Evolutionary conservation across 1,140 invertebrate species (phyloP), one percentile per base, ranked within the genome.

Genomic region (Leptonema lineaticorne): DNA sequence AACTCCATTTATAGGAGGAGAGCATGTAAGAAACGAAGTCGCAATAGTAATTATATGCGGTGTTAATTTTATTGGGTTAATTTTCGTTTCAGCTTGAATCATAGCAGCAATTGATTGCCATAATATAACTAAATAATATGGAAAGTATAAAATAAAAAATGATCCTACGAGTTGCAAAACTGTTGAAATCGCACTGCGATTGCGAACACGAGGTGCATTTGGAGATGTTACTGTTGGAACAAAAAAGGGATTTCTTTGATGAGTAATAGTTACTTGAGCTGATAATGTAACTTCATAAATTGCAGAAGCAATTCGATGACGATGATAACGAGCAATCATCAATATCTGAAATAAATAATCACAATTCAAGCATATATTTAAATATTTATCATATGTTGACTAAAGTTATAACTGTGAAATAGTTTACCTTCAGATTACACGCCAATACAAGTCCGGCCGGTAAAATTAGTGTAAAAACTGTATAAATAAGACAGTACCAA

Each of bases 231-330:
- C 80, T 1, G 85, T 86, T 41, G 87, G 85, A 68, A 88, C 83
- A 72, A 87, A 88, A 74, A 89, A 89, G 14, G 90, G 90, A 75
- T 92, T 92, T 46, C 88, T 80, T 75, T 92, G 90, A 74, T 92
- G 90, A 0, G 90, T 92, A 69, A 93, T 91, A 7, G 90, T 92
- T 37, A 92, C 90, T 79, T 92, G 91, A 1, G 91, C 91, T 2
- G 90, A 91, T 33, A 93, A 76, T 0, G 91, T 92, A 5, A 93
- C 90, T 79, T 93, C 90, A 78, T 91, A 93, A 69, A 93, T 91
- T 5, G 91, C 91, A 26, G 90, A 89, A 16, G 91, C 90, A 60
- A 94, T 94, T 26, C 91, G 84, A 76, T 93, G 91, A 3, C 90
- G 83, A 76, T 94, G 92, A 75, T 92, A 91, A 0, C 90, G 83